Evolutionary conservation across 1,140 invertebrate species (phyloP), one percentile per base, ranked within the genome.

Genomic region (Lethocerus indicus): DNA sequence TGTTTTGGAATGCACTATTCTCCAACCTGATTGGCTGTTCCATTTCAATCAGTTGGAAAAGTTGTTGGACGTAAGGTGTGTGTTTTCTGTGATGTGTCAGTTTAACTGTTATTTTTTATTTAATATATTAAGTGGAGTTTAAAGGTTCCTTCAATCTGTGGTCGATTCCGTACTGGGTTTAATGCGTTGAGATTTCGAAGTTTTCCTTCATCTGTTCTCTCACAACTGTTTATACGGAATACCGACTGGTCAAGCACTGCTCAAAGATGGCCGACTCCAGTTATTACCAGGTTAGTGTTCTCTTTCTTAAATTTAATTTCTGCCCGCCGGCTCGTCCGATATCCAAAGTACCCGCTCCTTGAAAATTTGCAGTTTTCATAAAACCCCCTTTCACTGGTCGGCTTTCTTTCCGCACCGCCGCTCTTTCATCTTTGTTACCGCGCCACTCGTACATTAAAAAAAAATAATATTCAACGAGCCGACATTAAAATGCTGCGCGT

Each of bases 261-360:
- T 14, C 14, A 44, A 53, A 53, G 47, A 53, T 53, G 52, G 52
- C 45, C 47, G 52, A 53, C 25, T 53, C 47, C 5, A 53, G 52
- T 50, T 53, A 53, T 46, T 53, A 53, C 37, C 52, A 53, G 46
- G 52, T 53, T 39, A 45, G 52, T 50, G 28, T 24, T 18, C n/a
- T n/a, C n/a, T n/a, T n/a, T n/a, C n/a, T n/a, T n/a, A n/a, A n/a
- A n/a, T n/a, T n/a, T n/a, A n/a, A n/a, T n/a, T n/a, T n/a, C n/a
- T n/a, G n/a, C n/a, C n/a, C n/a, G n/a, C n/a, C n/a, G n/a, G n/a
- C n/a, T n/a, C n/a, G n/a, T n/a, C n/a, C n/a, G n/a, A n/a, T n/a
- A n/a, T n/a, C n/a, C n/a, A n/a, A n/a, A n/a, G n/a, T n/a, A n/a
- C n/a, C n/a, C n/a, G n/a, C n/a, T n/a, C n/a, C n/a, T n/a, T n/a